phyloP scores from a whole-genome alignment of 2,113 vertebrate species.

The Gopherus evgoodei region DNA sequence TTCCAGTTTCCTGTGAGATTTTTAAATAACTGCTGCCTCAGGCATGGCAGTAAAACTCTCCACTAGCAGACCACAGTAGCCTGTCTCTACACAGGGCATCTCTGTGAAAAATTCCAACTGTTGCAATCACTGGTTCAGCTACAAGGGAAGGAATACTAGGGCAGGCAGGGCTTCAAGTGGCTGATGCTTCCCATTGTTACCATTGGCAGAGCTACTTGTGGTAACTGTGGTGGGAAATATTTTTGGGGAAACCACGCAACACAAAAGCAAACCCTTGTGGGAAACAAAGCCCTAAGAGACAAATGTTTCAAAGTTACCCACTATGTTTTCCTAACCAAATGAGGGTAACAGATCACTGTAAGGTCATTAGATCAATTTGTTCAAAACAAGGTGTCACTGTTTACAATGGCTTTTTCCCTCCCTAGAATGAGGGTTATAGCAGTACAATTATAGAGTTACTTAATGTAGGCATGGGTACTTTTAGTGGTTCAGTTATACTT shows the following conservation, averaged over 20 bases:
- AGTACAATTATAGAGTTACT: rapidly evolving
- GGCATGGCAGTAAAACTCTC: background rate
- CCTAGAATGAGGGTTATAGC: background rate
- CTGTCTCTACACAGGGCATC: background rate
- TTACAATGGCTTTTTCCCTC: background rate
- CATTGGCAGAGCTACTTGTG: background rate
- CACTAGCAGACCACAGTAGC: background rate
- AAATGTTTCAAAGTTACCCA: background rate
- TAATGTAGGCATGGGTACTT: rapidly evolving
- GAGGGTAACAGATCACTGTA: background rate
- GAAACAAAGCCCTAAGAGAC: background rate
- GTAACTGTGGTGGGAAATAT: background rate
- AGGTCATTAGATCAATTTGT: background rate
- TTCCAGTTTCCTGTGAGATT: background rate
- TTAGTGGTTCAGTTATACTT: background rate
- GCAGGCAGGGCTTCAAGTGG: background rate
- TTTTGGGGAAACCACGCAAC: background rate
- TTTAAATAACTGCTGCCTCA: background rate
- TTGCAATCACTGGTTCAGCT: background rate
- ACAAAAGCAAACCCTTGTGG: background rate
- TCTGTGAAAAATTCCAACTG: background rate
- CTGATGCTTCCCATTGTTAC: background rate
- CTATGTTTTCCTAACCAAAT: background rate
- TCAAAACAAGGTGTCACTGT: background rate
- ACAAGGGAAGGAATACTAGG: background rate